Conservation (phyloP, 2,888 invertebrate species). For the Ennomos quercinarius region DNA sequence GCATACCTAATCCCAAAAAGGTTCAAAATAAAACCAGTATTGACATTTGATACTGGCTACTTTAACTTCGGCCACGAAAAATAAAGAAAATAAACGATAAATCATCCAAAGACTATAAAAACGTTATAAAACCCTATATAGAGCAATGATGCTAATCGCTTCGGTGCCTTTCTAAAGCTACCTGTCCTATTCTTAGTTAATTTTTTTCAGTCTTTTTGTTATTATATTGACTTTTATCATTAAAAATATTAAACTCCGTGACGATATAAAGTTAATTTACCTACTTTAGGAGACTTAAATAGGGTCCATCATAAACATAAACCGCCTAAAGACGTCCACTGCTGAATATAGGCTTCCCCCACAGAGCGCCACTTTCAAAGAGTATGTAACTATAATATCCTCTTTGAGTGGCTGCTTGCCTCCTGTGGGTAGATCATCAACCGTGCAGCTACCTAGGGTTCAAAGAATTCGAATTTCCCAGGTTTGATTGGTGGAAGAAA, state of each 20-base stretch:
- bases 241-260: background rate
- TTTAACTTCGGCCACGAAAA: slow-evolving; percentile 40
- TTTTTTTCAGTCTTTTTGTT: background rate
- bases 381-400: too few relatives aligned
- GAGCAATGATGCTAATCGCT: slow-evolving; percentile 60
- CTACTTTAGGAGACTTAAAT: too few relatives aligned
- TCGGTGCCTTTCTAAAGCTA: slow-evolving; percentile 65
- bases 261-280: too few relatives aligned
- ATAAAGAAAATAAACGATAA: slow-evolving; percentile 54
- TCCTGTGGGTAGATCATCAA: too few relatives aligned
- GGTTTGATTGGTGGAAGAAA: too few relatives aligned
- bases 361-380: too few relatives aligned
- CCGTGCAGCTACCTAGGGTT: too few relatives aligned
- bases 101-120: slow-evolving; percentile 58
- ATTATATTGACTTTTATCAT: slow-evolving; percentile 1
- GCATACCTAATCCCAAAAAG: background rate
- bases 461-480: too few relatives aligned
- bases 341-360: too few relatives aligned
- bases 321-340: too few relatives aligned
- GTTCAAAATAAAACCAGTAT: slow-evolving; percentile 49
- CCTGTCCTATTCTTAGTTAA: slow-evolving; percentile 53
- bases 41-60: slow-evolving; percentile 58
- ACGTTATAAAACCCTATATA: slow-evolving; percentile 39
- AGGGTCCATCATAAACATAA: too few relatives aligned
- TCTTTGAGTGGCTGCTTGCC: too few relatives aligned